phyloP scores from a whole-genome alignment of 2,797 vertebrate species.

The Anguilla pacifica region DNA sequence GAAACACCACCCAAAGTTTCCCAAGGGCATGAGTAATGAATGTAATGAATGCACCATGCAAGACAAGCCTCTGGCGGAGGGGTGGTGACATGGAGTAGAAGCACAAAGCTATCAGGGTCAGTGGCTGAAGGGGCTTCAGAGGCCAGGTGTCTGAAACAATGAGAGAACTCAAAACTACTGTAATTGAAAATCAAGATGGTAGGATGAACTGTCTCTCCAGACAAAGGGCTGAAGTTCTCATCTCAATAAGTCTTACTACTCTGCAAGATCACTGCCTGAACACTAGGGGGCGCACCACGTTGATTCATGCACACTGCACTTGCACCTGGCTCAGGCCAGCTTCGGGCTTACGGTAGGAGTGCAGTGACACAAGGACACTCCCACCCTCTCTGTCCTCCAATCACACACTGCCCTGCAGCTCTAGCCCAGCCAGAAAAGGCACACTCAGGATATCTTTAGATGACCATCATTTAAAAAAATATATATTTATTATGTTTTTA shows the following conservation, averaged over 20 bases:
- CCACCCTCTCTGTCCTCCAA: too few relatives aligned
- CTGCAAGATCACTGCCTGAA: background rate
- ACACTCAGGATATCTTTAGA: too few relatives aligned
- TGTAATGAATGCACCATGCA: background rate
- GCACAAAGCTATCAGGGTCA: background rate
- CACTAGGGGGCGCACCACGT: background rate
- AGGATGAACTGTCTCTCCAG: background rate
- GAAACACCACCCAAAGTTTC: background rate
- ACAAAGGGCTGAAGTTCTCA: too few relatives aligned
- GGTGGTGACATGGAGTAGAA: background rate
- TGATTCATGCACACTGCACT: background rate
- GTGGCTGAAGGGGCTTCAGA: background rate
- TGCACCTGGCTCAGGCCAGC: background rate
- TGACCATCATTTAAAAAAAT: too few relatives aligned
- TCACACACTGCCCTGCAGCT: too few relatives aligned
- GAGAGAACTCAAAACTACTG: background rate
- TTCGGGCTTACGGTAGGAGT: background rate
- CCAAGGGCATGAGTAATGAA: background rate
- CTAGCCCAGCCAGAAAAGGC: too few relatives aligned
- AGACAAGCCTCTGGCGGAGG: background rate
- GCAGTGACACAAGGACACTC: too few relatives aligned
- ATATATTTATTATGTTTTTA: too few relatives aligned
- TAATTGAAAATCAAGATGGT: background rate
- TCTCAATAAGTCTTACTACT: background rate
- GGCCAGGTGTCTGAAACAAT: background rate